These are phyloP conservation scores for Poeciliopsis turrubarensis DNA, from an alignment of 2,113 vertebrate species.

Conservation along the genomic window DNA sequence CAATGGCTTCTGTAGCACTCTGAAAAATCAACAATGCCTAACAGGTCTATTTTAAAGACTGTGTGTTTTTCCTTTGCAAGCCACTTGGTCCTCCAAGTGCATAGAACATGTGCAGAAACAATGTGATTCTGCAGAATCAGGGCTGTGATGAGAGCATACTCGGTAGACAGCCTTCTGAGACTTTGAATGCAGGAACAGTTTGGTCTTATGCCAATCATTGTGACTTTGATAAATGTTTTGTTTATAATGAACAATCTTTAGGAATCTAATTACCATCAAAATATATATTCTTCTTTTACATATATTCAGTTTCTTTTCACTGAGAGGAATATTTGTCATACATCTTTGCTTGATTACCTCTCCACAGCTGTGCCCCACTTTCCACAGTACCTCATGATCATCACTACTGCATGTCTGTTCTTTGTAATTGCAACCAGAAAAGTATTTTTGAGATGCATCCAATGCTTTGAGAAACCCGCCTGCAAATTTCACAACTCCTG, in stretches of 20 bases:
- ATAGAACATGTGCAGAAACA: not conserved
- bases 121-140: not conserved
- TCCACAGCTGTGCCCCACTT: slow-evolving; percentile 74
- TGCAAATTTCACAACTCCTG: slow-evolving; percentile 42
- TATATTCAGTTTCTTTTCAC: slow-evolving; percentile 17
- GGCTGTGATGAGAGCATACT: not conserved
- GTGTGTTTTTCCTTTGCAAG: not conserved
- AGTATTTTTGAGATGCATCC: slow-evolving; percentile 27
- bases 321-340: slow-evolving; percentile 37
- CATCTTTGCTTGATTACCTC: slow-evolving; percentile 45
- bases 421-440: slow-evolving; percentile 57
- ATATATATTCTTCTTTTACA: slow-evolving; percentile 1
- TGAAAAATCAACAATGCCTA: not conserved
- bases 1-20: not conserved
- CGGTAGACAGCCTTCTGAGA: not conserved
- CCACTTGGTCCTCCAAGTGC: not conserved
- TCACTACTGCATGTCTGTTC: slow-evolving; percentile 16
- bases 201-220: not conserved
- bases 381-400: slow-evolving; percentile 46
- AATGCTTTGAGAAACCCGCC: slow-evolving; percentile 30
- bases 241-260: too few relatives aligned
- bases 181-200: not conserved
- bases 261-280: not conserved
- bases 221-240: too few relatives aligned
- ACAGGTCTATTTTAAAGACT: not conserved